Percentiles rank a stretch among this genome's conserved stretches.
These are phyloP conservation scores for Abscondita cerata DNA, from an alignment of 2,888 invertebrate genomes.

Conservation along the genomic window DNA sequence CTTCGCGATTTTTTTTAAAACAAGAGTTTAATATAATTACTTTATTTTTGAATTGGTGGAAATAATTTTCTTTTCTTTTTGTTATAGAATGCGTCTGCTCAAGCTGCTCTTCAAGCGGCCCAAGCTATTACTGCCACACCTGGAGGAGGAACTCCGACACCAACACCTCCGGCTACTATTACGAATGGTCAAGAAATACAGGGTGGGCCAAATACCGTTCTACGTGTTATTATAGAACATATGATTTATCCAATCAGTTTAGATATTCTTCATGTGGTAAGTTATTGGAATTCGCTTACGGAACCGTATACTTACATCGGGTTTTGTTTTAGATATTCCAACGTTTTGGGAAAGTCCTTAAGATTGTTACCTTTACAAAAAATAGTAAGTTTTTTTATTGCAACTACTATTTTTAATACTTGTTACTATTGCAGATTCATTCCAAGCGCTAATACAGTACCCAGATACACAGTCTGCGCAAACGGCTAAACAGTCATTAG, in stretches of 20 bases:
- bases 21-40: conserved; percentile 8
- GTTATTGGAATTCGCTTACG: conserved; percentile 36
- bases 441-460: conserved; percentile 99
- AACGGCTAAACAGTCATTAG: conserved; percentile 95
- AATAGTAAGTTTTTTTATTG: conserved; percentile 82
- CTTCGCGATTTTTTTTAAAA: conserved; percentile 5
- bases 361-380: conserved; percentile 99
- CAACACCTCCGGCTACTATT: conserved; percentile 60
- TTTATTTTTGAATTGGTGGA: conserved; percentile 4
- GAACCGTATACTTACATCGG: too few species aligned
- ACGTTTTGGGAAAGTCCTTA: conserved; percentile 97
- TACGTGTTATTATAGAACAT: conserved; percentile 98
- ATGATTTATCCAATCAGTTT: conserved; percentile 98
- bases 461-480: conserved; percentile 97
- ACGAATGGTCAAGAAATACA: conserved; percentile 71
- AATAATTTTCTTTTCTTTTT: too few species aligned
- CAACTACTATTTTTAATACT: neutral
- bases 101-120: conserved; percentile 85
- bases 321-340: conserved; percentile 85
- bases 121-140: conserved; percentile 75
- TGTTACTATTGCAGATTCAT: conserved; percentile 73
- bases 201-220: conserved; percentile 94
- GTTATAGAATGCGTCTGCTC: conserved; percentile 81
- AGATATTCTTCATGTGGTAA: conserved; percentile 91
- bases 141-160: conserved; percentile 70